Evolutionary conservation across 1,140 invertebrate species (phyloP).

Genomic region (Araneus ventricosus): DNA sequence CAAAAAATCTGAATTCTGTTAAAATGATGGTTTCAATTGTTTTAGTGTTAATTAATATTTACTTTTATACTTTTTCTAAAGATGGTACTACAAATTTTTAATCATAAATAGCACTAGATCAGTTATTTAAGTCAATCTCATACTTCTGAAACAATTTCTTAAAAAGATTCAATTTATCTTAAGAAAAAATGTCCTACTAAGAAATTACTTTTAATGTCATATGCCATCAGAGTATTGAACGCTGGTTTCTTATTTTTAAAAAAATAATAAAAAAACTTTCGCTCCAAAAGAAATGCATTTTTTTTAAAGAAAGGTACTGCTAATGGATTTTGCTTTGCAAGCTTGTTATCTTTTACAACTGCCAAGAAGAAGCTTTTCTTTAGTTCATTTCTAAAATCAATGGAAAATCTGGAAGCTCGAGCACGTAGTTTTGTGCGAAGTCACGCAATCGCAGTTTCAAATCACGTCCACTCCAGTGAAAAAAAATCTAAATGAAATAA

Average conservation of each 20-base stretch:
- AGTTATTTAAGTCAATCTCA: too few species aligned
- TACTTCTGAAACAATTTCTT: too few species aligned
- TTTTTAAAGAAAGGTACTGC: background rate
- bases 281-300: background rate
- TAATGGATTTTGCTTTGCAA: conserved; percentile 24
- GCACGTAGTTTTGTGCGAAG: conserved; percentile 25
- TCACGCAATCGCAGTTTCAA: conserved; percentile 28
- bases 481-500: conserved; percentile 32
- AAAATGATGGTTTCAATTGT: too few species aligned
- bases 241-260: background rate
- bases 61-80: too few species aligned
- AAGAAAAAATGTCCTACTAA: background rate
- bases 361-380: background rate
- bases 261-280: background rate
- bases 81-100: too few species aligned
- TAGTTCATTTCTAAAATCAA: conserved; percentile 32
- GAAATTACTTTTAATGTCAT: background rate
- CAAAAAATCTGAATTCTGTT: too few species aligned
- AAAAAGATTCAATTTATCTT: too few species aligned
- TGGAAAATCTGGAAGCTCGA: background rate
- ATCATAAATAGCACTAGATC: too few species aligned
- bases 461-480: background rate
- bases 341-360: conserved; percentile 22
- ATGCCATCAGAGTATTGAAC: background rate
- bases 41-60: too few species aligned